Evolutionary conservation across 1,140 invertebrate genomes (phyloP).

Genomic region (Euschistus heros): DNA sequence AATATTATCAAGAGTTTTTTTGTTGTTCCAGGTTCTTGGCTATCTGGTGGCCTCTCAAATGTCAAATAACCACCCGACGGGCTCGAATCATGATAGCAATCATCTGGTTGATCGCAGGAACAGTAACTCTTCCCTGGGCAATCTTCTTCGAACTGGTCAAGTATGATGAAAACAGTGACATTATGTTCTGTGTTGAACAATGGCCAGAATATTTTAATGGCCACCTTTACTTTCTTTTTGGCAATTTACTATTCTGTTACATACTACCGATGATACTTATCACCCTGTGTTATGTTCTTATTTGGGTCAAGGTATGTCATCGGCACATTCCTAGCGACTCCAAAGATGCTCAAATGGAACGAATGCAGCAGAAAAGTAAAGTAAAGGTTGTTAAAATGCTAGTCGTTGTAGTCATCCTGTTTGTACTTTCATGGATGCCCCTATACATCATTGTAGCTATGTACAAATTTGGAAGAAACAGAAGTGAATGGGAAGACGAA

Average conservation of each 20-base stretch:
- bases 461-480: slow-evolving; percentile 66
- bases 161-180: slow-evolving; percentile 52
- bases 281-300: slow-evolving; percentile 82
- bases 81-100: slow-evolving; percentile 77
- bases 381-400: slow-evolving; percentile 95
- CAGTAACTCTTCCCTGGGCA: slow-evolving; percentile 78
- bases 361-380: slow-evolving; percentile 84
- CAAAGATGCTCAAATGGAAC: slow-evolving; percentile 81
- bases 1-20: not conserved
- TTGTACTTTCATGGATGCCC: slow-evolving; percentile 89
- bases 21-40: slow-evolving; percentile 77
- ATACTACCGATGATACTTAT: slow-evolving; percentile 86
- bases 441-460: slow-evolving; percentile 81
- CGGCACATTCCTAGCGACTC: slow-evolving; percentile 79
- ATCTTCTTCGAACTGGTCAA: slow-evolving; percentile 76
- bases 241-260: slow-evolving; percentile 82
- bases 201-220: slow-evolving; percentile 74
- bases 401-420: slow-evolving; percentile 85
- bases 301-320: slow-evolving; percentile 84
- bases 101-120: slow-evolving; percentile 80
- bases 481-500: slow-evolving; percentile 62
- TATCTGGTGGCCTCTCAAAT: slow-evolving; percentile 87
- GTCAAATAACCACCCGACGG: slow-evolving; percentile 76
- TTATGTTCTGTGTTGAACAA: slow-evolving; percentile 42
- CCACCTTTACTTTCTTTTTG: slow-evolving; percentile 76